A percentile compares a stretch with the other conserved stretches of the same genome.
Conservation (phyloP, 23 tunicate genomes). For the Trididemnum clinides region DNA sequence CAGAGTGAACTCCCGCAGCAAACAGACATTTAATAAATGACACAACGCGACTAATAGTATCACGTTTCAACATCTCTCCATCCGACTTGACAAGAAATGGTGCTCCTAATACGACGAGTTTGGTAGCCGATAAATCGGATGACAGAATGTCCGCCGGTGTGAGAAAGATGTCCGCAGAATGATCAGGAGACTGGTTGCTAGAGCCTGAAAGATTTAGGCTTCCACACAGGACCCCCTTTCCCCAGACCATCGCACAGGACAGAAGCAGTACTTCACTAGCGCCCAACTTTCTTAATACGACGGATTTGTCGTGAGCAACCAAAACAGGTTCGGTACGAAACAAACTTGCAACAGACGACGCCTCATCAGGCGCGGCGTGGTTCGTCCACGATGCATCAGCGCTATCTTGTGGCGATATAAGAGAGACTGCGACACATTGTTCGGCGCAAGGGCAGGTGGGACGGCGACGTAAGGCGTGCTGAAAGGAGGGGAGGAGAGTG, state of each 20-base stretch:
- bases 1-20: slow-evolving; percentile 12
- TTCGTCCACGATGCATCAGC: not conserved
- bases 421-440: not conserved
- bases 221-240: no score
- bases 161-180: no score
- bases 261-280: slow-evolving; percentile 54
- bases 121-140: slow-evolving; percentile 25
- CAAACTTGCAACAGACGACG: slow-evolving; percentile 30
- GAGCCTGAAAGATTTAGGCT: no score
- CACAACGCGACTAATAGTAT: not conserved
- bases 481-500: slow-evolving; percentile 27
- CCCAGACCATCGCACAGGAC: slow-evolving; percentile 46
- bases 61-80: not conserved
- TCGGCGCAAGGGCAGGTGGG: no score
- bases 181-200: no score
- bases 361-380: slow-evolving; percentile 43
- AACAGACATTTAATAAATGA: slow-evolving; percentile 13
- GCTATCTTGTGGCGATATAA: no score
- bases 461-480: no score
- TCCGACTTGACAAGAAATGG: slow-evolving; percentile 15
- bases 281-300: not conserved
- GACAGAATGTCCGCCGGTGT: slow-evolving; percentile 24
- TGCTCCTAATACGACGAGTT: slow-evolving; percentile 70
- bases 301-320: no score
- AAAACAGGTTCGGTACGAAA: slow-evolving; percentile 44